A percentile compares a stretch with the other conserved stretches of the same genome.
These are phyloP conservation scores for Brachionus calyciflorus DNA, from an alignment of 1,140 invertebrate genomes.

Conservation along the genomic window DNA sequence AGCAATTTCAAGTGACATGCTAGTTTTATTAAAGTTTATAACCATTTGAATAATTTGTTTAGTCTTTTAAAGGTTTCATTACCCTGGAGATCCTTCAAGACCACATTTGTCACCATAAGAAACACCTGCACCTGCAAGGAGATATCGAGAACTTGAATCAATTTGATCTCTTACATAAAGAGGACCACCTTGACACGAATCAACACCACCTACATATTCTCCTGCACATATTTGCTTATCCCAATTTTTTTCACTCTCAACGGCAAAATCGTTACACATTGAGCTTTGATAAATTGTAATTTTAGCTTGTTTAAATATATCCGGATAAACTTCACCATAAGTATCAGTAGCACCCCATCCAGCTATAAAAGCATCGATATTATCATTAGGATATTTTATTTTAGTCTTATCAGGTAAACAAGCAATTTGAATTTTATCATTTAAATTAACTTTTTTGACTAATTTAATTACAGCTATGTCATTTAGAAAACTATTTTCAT, in stretches of 20 bases:
- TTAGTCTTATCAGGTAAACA: no score
- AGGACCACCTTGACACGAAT: conserved; percentile 37
- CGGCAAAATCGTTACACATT: neutral
- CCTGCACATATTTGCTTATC: conserved; percentile 38
- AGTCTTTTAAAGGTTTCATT: neutral
- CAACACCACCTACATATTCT: conserved; percentile 4
- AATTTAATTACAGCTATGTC: no score
- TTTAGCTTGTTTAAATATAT: conserved; percentile 3
- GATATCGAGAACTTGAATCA: neutral
- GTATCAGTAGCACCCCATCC: conserved; percentile 7
- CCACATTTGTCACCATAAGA: conserved; percentile 33
- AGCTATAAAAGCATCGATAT: no score
- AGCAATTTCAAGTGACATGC: no score
- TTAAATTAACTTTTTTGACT: no score
- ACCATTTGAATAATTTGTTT: no score
- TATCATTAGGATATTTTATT: no score
- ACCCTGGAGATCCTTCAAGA: conserved; percentile 12
- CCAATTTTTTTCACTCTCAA: conserved; percentile 4
- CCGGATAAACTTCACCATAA: neutral
- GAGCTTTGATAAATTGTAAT: conserved; percentile 8
- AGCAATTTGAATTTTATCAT: no score
- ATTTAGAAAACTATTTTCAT: no score
- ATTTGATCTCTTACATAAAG: neutral
- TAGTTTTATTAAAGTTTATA: no score
- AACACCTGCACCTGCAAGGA: neutral